Evolutionary conservation across 2,113 vertebrate species (phyloP), one percentile per base, ranked within the genome.

Genomic region (Myiagra hebetior): DNA sequence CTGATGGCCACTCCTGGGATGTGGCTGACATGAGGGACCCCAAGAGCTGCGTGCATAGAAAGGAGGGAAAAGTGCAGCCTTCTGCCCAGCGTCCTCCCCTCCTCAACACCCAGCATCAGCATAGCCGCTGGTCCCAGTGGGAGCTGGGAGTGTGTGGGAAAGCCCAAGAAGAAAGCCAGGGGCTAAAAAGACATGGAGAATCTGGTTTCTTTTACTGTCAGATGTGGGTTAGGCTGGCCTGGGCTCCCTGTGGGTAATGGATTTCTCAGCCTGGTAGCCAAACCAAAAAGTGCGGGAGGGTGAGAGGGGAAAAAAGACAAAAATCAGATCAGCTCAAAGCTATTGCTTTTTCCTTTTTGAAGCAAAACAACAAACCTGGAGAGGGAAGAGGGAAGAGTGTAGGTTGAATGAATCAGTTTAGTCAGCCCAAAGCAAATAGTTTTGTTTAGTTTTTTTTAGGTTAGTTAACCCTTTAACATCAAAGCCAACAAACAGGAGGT

Each of bases 121-220:
- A 1, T 0, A 1, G 49, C 79, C 83, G 33, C 80, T 2, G 4
- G 26, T 53, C 53, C 76, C 15, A 2, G 24, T 41, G 88, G 85
- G 96, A 93, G 56, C 24, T 52, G 44, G 47, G 80, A 56, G 18
- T 2, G 1, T 86, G 79, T 95, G 95, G 87, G 92, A 94, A 96
- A 96, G 83, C 63, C 95, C 85, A 68, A 92, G 79, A 88, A 93
- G 87, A 93, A 90, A 94, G 88, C 87, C 90, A 81, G 73, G 52
- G 64, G 75, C 90, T 93, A 49, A 74, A 85, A 81, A 60, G 92
- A 56, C 79, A 28, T 62, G 68, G 88, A 93, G 88, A 86, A 93
- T 95, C 95, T 97, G 93, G 90, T 93, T 91, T 96, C 35, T 90
- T 96, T 95, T 96, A 91, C 64, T 96, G 95, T 93, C 93, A 95